Evolutionary conservation across 2,113 vertebrate genomes (phyloP), one percentile per base, ranked within the genome.

Genomic region (Paedocypris sp.): DNA sequence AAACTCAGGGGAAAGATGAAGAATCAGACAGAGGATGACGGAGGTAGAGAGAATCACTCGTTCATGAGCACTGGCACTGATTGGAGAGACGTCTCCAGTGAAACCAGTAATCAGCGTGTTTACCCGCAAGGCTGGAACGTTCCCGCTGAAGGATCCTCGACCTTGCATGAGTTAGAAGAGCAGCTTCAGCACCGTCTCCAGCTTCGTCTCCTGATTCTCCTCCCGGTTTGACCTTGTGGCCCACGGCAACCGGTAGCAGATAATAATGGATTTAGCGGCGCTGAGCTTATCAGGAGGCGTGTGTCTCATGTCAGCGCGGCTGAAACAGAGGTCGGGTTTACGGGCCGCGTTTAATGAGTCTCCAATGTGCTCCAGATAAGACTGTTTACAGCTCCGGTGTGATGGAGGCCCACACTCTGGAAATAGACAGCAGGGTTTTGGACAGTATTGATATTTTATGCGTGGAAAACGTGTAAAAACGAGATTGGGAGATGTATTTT

Each of bases 241-340:
- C 42, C 36, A 41, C 25, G 20, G 10, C 5, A 57, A 57, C 15
- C 26, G 13, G 25, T 11, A 31, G 38, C 23, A 42, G 53, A 57
- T 57, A 57, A 57, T 57, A 42, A 57, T 57, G 38, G 53, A 57
- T 57, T 42, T 31, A 41, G 53, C 5, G 38, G 23, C 12, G 25
- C 23, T 13, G 35, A 42, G 53, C 53, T 57, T 57, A 42, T 57
- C 53, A 41, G 41, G 20, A 42, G 31, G 36, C 19, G 36, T 53
- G 13, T 31, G 38, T 56, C 36, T 42, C 25, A 42, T 6, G 15
- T 29, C 52, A 28, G 25, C 16, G n/a, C 20, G 36, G 9, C 5
- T 26, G 42, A 41, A 42, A 56, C 33, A 56, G 52, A 56, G 52
- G 52, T 56, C 52, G 31, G 15, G 9, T 38, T 56, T 19, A 38